Percentiles rank a stretch among this genome's conserved stretches.
Conservation (phyloP, 1,140 invertebrate genomes). For the Brachionus plicatilis region DNA sequence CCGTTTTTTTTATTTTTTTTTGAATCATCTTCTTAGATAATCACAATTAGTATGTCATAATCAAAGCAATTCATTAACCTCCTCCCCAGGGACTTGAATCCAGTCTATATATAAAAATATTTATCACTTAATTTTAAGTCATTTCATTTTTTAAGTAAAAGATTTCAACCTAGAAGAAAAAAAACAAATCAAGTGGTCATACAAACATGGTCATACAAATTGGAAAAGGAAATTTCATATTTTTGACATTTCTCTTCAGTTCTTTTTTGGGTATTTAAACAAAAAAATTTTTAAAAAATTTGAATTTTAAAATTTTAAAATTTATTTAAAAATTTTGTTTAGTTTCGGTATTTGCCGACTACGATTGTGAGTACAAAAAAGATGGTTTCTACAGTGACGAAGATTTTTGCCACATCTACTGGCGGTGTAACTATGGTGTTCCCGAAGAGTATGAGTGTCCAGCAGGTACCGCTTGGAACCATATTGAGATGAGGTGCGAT, state of each 20-base stretch:
- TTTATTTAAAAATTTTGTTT: neutral
- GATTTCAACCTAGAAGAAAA: neutral
- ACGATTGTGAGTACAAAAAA: slow-evolving; percentile 31
- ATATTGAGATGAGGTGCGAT: slow-evolving; percentile 21
- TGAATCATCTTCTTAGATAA: slow-evolving; percentile 9
- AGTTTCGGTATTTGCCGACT: neutral
- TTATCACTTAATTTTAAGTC: slow-evolving; percentile 18
- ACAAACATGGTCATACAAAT: neutral
- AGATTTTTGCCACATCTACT: slow-evolving; percentile 41
- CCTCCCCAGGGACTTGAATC: neutral
- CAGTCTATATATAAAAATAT: neutral
- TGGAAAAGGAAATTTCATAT: neutral
- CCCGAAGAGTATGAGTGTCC: slow-evolving; percentile 41
- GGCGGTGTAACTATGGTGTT: slow-evolving; percentile 39
- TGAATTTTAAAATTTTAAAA: neutral
- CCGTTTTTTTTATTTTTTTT: neutral
- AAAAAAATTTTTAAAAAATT: neutral
- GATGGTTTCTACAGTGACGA: slow-evolving; percentile 38
- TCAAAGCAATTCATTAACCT: neutral
- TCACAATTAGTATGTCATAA: neutral
- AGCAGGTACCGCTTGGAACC: slow-evolving; percentile 38
- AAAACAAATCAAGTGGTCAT: neutral
- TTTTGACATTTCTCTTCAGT: neutral
- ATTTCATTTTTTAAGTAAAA: neutral
- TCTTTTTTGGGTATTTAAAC: neutral